These are phyloP conservation scores for Dipodomys stephensi DNA, from an alignment of 2,113 vertebrate species.

Conservation along the genomic window DNA sequence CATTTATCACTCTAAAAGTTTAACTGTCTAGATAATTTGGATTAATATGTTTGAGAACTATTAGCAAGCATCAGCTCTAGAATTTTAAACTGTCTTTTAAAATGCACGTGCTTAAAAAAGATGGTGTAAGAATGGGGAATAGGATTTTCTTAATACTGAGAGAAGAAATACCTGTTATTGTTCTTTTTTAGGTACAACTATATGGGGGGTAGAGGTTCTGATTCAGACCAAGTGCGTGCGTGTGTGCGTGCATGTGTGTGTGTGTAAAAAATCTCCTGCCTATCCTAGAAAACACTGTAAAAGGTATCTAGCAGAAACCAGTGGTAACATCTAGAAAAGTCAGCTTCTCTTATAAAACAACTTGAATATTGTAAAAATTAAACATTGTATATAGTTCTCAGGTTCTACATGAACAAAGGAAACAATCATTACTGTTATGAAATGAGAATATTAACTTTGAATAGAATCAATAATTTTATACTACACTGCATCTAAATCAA, in stretches of 20 bases:
- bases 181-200: conserved; percentile 16
- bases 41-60: conserved; percentile 5
- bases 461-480: neutral
- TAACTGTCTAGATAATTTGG: conserved; percentile 15
- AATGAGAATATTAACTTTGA: neutral
- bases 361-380: neutral
- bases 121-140: neutral
- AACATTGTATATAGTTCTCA: conserved; percentile 27
- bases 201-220: neutral
- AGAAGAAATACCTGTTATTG: conserved; percentile 30
- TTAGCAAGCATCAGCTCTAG: neutral
- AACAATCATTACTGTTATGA: neutral
- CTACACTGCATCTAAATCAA: neutral
- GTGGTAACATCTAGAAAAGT: neutral
- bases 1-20: neutral
- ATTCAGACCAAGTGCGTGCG: no score
- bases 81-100: neutral
- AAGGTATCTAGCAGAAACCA: neutral
- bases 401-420: neutral
- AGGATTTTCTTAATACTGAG: conserved; percentile 32
- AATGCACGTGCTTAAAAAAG: no score
- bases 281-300: neutral
- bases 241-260: neutral
- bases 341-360: neutral
- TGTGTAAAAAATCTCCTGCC: neutral